Percentiles rank a stretch among this genome's conserved stretches.
Evolutionary conservation across 1,140 invertebrate species (phyloP).

Genomic region (Neuroterus valhalla): DNA sequence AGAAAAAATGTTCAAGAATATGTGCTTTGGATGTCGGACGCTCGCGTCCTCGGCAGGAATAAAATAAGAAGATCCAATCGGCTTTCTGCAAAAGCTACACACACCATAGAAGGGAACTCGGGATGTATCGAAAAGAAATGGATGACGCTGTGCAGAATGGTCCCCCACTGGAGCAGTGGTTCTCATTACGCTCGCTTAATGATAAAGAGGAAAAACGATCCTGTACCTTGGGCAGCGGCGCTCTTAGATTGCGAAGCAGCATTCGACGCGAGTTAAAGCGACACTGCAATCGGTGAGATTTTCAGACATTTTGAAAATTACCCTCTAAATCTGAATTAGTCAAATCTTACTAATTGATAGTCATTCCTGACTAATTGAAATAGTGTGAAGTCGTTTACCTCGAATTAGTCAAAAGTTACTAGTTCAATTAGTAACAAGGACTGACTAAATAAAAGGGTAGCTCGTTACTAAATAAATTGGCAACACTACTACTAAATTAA

Average conservation of each 20-base stretch:
- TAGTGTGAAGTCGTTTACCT: too few relatives aligned
- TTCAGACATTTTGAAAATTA: neutral
- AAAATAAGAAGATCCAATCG: constrained; percentile 1
- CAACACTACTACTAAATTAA: too few relatives aligned
- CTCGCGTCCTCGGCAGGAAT: constrained; percentile 18
- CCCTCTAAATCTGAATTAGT: too few relatives aligned
- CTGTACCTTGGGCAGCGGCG: constrained; percentile 58
- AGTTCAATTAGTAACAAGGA: too few relatives aligned
- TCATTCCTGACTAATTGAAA: too few relatives aligned
- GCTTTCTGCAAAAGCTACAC: constrained; percentile 22
- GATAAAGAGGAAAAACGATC: constrained; percentile 62
- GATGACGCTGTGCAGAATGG: constrained; percentile 59
- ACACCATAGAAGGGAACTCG: constrained; percentile 24
- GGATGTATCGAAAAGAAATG: constrained; percentile 57
- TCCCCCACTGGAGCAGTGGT: constrained; percentile 62
- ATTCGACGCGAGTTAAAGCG: constrained; percentile 65
- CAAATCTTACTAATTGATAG: too few relatives aligned
- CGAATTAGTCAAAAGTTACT: too few relatives aligned
- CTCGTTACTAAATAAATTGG: too few relatives aligned
- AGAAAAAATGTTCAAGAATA: constrained; percentile 41
- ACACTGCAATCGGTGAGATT: constrained; percentile 65
- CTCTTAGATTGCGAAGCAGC: constrained; percentile 68
- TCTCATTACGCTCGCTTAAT: constrained; percentile 47
- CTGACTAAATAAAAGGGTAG: too few relatives aligned
- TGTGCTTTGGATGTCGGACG: neutral